Evolutionary conservation across 2,113 vertebrate species (phyloP).

Genomic region (Nothocercus nigrocapillus): DNA sequence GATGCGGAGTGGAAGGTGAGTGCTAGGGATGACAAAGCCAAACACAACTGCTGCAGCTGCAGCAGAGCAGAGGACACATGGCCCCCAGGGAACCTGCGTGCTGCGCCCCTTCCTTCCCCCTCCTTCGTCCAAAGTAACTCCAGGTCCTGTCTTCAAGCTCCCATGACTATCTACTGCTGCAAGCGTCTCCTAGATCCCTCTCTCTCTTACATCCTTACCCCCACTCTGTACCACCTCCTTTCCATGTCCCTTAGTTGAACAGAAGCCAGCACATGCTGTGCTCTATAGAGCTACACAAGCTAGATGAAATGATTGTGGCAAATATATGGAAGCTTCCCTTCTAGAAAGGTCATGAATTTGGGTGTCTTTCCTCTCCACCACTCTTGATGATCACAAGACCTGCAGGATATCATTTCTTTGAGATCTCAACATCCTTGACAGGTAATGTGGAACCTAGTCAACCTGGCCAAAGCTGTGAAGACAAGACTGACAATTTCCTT

Average conservation of each 20-base stretch:
- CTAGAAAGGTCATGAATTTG: neutral
- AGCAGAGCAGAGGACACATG: neutral
- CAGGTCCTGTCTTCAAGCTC: neutral
- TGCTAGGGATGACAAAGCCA: neutral
- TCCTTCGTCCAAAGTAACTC: neutral
- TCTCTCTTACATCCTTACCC: neutral
- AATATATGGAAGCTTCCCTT: neutral
- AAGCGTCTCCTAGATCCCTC: neutral
- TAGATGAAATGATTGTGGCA: neutral
- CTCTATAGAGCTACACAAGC: neutral
- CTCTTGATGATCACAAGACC: neutral
- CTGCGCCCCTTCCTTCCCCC: neutral
- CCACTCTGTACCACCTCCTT: neutral
- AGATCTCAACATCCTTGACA: neutral
- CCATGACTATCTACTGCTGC: neutral
- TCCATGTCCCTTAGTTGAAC: neutral
- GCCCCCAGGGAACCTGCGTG: neutral
- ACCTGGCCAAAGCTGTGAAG: neutral
- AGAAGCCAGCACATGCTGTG: neutral
- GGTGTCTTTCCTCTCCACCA: neutral
- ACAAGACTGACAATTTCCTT: neutral
- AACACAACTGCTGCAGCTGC: rapidly evolving
- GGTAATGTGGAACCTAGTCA: neutral
- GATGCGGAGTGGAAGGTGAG: neutral
- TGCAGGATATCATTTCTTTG: neutral